Conservation (phyloP, 2,888 invertebrate genomes). For the Platerodrilus igneus region DNA sequence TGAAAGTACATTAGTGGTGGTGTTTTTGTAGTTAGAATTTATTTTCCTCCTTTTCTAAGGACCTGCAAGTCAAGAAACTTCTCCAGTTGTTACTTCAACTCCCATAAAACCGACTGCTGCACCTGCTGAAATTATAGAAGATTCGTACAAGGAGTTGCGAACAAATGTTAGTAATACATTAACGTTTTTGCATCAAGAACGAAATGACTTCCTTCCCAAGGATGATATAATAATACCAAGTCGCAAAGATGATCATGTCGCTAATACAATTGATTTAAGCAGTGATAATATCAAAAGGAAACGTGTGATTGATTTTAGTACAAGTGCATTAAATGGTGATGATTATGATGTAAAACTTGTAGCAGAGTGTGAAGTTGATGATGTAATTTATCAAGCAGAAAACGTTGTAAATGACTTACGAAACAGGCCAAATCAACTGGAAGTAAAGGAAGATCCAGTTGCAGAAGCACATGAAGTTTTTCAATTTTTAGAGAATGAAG, state of each 20-base stretch:
- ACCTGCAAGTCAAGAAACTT: slow-evolving; percentile 10
- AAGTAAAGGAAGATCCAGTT: slow-evolving; percentile 39
- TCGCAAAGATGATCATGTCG: slow-evolving; percentile 45
- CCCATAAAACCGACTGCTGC: slow-evolving; percentile 28
- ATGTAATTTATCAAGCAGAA: slow-evolving; percentile 42
- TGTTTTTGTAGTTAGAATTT: no score
- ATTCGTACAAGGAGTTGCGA: slow-evolving; percentile 40
- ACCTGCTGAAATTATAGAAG: slow-evolving; percentile 20
- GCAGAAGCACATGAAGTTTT: slow-evolving; percentile 44
- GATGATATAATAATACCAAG: slow-evolving; percentile 46
- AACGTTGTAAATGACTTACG: slow-evolving; percentile 40
- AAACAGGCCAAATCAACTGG: no score
- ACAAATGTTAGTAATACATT: slow-evolving; percentile 44
- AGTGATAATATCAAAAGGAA: slow-evolving; percentile 29
- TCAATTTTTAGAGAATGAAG: slow-evolving; percentile 45
- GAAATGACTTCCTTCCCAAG: slow-evolving; percentile 45
- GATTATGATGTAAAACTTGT: slow-evolving; percentile 17
- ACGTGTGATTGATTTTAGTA: slow-evolving; percentile 7
- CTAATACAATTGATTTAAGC: slow-evolving; percentile 41
- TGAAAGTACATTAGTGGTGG: no score
- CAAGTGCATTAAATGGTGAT: neutral
- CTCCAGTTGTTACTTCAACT: slow-evolving; percentile 33
- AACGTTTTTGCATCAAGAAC: slow-evolving; percentile 46
- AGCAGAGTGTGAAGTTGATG: slow-evolving; percentile 37
- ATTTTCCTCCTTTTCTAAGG: slow-evolving; percentile 26